Percentiles rank a stretch among this genome's conserved stretches.
Conservation (phyloP, 2,888 invertebrate genomes). For the Hecatera dysodea region DNA sequence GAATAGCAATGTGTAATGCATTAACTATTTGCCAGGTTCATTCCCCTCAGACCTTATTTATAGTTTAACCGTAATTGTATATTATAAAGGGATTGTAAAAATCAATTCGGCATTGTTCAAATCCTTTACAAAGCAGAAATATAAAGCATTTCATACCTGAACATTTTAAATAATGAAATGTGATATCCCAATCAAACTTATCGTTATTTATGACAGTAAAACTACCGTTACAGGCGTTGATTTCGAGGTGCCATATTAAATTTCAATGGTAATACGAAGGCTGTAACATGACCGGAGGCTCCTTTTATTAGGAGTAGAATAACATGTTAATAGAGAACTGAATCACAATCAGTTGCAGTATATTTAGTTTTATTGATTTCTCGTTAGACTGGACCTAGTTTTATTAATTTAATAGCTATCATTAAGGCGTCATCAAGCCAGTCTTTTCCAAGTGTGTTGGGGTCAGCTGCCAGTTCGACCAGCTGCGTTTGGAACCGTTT, state of each 20-base stretch:
- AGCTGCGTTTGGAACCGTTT: slow-evolving; percentile 47
- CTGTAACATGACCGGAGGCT: slow-evolving; percentile 30
- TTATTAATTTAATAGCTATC: slow-evolving; percentile 49
- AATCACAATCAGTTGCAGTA: slow-evolving; percentile 41
- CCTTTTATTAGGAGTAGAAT: slow-evolving; percentile 31
- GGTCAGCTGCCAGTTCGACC: slow-evolving; percentile 48
- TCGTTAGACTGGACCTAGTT: slow-evolving; percentile 37
- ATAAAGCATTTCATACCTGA: slow-evolving; percentile 33
- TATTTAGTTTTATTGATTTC: slow-evolving; percentile 34
- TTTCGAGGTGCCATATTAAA: slow-evolving; percentile 36
- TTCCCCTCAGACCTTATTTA: slow-evolving; percentile 41
- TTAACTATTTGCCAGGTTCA: slow-evolving; percentile 40
- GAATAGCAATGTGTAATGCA: slow-evolving; percentile 43
- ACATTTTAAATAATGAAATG: slow-evolving; percentile 31
- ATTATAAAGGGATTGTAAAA: slow-evolving; percentile 8
- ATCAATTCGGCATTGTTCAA: slow-evolving; percentile 26
- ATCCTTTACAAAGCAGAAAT: slow-evolving; percentile 37
- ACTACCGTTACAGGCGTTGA: slow-evolving; percentile 45
- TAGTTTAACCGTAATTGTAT: slow-evolving; percentile 22
- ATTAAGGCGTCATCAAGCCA: slow-evolving; percentile 42
- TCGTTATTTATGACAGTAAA: slow-evolving; percentile 45
- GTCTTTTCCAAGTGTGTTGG: slow-evolving; percentile 37
- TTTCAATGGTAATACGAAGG: slow-evolving; percentile 45
- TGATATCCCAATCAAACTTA: slow-evolving; percentile 42
- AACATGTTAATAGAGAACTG: slow-evolving; percentile 36